These are phyloP conservation scores for Lepidocolaptes lacrymiger DNA, from an alignment of 2,797 vertebrate species.

Conservation along the genomic window DNA sequence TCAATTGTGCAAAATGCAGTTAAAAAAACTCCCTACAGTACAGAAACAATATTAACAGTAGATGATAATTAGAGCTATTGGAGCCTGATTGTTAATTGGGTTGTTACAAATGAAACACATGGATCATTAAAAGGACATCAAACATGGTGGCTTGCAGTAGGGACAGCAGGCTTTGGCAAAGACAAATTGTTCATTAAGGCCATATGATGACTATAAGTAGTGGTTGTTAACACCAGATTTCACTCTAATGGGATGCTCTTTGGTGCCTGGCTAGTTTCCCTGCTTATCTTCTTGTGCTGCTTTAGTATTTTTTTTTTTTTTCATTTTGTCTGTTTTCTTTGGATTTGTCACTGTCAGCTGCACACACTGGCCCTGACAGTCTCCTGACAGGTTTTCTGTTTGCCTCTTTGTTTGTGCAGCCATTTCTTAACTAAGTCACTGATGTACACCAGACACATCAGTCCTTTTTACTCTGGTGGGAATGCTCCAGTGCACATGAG, in stretches of 20 bases:
- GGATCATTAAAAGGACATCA: slow-evolving; percentile 66
- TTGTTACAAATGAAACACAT: slow-evolving; percentile 54
- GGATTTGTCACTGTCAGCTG: neutral
- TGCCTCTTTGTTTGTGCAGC: neutral
- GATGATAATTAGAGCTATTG: slow-evolving; percentile 39
- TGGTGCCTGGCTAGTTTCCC: slow-evolving; percentile 36
- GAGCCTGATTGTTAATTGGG: slow-evolving; percentile 42
- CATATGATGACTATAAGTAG: slow-evolving; percentile 38
- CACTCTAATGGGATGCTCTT: slow-evolving; percentile 1
- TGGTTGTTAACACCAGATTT: slow-evolving; percentile 16
- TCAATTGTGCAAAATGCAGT: slow-evolving; percentile 2
- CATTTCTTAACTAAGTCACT: neutral
- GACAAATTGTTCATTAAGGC: slow-evolving; percentile 58
- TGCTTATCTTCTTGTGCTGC: neutral
- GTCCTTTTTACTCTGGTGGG: neutral
- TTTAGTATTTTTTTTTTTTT: neutral
- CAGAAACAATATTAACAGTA: slow-evolving; percentile 48
- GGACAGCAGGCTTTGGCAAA: slow-evolving; percentile 40
- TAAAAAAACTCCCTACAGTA: neutral
- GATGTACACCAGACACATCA: neutral
- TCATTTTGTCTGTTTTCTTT: neutral
- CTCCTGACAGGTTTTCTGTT: neutral
- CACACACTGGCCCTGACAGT: neutral
- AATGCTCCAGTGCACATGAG: neutral
- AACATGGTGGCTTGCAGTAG: slow-evolving; percentile 34